Base-by-base conservation (phyloP, 2,888 invertebrate genomes). In the Romanomermis culicivorax region DNA sequence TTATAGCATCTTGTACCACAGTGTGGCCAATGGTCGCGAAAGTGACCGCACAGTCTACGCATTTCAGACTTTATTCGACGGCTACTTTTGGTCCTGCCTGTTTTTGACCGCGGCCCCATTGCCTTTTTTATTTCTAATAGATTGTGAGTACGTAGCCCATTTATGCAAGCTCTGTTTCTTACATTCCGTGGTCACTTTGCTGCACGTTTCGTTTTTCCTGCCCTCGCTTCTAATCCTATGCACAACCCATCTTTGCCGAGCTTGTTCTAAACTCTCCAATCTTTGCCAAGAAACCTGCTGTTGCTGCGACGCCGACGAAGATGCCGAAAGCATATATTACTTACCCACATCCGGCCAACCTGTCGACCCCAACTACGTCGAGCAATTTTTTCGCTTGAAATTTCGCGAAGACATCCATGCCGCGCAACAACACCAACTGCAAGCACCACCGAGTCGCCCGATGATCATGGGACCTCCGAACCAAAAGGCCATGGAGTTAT, bases 321-420 rank as follows among this genome's bases (percentile, higher is more conserved):
- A 62, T 49, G 61, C 63, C 26, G 56, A 58, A 27, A 60, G 60
- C 42, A 64, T 64, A 48, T 63, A 63, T 51, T 64, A 62, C 52
- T 61, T 64, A 30, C 62, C 63, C 25, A 54, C 54, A 2, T 61
- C 62, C 2, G 52, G 20, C 2, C 25, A 43, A 24, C 42, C 52
- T 2, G 20, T 25, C 3, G 24, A 23, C 42, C 42, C 4, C 29
- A 2, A 24, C 2, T 24, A 42, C 51, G 42, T 55, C 17, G 17
- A 51, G 27, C 30, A 36, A 3, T 55, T 55, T 26, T 55, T 53
- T 25, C 4, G 26, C n/a, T n/a, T 7, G 2, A 55, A 55, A 23
- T 55, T 55, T 25, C 29, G 55, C 2, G 55, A 55, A 36, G 55
- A 55, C 26, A 55, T 55, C 23, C 2, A 17, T 7, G 4, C 20